phyloP scores from a whole-genome alignment of 2,797 vertebrate genomes.

The Notamacropus eugenii region DNA sequence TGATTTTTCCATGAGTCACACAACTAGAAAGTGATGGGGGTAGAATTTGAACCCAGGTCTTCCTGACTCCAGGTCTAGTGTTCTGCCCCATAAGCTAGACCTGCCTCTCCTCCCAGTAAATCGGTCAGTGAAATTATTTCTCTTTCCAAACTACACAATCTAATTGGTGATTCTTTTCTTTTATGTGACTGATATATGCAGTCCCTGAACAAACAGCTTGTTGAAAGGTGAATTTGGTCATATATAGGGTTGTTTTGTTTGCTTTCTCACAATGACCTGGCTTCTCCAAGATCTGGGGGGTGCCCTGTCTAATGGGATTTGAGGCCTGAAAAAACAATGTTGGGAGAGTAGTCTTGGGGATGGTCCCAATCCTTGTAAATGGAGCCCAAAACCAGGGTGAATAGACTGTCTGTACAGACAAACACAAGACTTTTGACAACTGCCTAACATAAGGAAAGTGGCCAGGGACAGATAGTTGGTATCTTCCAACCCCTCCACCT shows the following conservation, averaged over 20 bases:
- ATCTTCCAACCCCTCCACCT: neutral
- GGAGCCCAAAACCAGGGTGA: neutral
- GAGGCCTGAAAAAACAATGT: neutral
- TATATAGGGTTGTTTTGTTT: neutral
- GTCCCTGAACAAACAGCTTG: neutral
- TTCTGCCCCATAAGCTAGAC: neutral
- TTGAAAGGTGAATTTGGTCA: neutral
- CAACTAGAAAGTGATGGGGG: neutral
- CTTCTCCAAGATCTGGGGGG: neutral
- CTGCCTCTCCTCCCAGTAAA: neutral
- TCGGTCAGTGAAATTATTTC: neutral
- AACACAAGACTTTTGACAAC: neutral
- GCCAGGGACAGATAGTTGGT: neutral
- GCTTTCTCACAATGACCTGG: neutral
- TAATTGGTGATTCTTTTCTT: neutral
- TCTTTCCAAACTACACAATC: neutral
- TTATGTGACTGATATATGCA: neutral
- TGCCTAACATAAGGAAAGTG: neutral
- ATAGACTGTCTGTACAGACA: neutral
- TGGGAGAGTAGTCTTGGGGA: neutral
- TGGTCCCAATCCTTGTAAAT: no score
- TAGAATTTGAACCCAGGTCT: neutral
- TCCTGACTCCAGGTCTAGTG: neutral
- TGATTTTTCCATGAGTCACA: neutral
- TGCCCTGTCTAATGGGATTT: neutral